Evolutionary conservation across 2,888 invertebrate species (phyloP), one percentile per base, ranked within the genome.

Genomic region (Autographa pulchrina): DNA sequence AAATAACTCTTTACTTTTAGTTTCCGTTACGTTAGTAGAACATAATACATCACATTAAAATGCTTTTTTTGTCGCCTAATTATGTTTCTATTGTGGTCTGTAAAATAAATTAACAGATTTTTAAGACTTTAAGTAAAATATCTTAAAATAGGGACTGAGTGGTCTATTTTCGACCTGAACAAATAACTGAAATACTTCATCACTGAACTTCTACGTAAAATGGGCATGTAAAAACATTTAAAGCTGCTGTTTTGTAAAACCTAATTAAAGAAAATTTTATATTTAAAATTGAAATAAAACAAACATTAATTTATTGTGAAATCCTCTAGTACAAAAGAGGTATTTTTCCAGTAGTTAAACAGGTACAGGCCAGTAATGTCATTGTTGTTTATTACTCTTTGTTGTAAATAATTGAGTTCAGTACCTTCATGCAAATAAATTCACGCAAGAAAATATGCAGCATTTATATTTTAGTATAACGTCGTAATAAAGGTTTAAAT

Each of bases 401-500:
- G 48, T 48, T 48, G 48, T 48, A 48, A 48, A 48, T 48, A 48
- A 48, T 48, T 48, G 48, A n/a, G 48, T n/a, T n/a, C 48, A 48
- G 48, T 48, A n/a, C 48, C 16, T n/a, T 7, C 48, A 48, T 48
- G 48, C 48, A 48, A 48, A 48, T 48, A 48, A 48, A 48, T 48
- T 48, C 48, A 48, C 48, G 48, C n/a, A 48, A 48, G n/a, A 48
- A 48, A 48, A 48, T 48, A 48, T 48, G n/a, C 48, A 4, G n/a
- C 48, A 48, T 48, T 48, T n/a, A n/a, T 48, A n/a, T 43, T 48
- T 48, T 48, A 48, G n/a, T 48, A n/a, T n/a, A 48, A 48, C 48
- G n/a, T 48, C 14, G n/a, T 48, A n/a, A 48, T 59, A 65, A 14
- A 25, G 6, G 8, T 62, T 48, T 48, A 62, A 62, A 62, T 62